Evolutionary conservation across 2,888 invertebrate genomes (phyloP), one percentile per base, ranked within the genome.

Genomic region (Eristalis pertinax): DNA sequence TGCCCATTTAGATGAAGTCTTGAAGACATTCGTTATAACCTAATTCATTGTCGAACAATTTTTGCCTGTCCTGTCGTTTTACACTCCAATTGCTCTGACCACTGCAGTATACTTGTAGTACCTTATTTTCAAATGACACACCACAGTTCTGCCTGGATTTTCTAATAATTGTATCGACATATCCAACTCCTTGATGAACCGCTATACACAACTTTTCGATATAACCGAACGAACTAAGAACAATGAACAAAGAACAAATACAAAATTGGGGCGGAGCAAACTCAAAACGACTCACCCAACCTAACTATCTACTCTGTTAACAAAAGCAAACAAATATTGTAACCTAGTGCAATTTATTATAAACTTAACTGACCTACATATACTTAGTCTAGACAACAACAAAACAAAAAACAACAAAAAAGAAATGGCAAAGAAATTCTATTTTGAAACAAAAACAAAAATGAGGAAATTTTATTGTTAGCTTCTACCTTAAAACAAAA

Each of bases 341-440:
- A 78, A 78, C 74, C 13, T 83, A 86, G 77, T 78, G 65, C 67
- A 73, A 67, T 70, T 81, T 68, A 75, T 63, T 78, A 82, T 77
- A 72, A 81, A 85, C 75, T 74, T 58, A 81, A 85, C 75, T 74
- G 41, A 78, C 50, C 41, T 58, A 79, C 41, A 64, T 70, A 72
- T 43, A 35, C 24, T 15, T 4, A 15, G 19, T 19, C 15, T 64
- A 74, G 68, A 63, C 38, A 32, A 32, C 32, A 32, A 8, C 4
- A 35, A 74, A 62, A 73, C n/a, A 7, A 63, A 26, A 72, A 22
- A 58, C n/a, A n/a, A n/a, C n/a, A n/a, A 58, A 41, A 56, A 22
- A 11, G 1, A 32, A n/a, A 56, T 22, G 26, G 19, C 50, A 76
- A 64, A 63, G 7, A 41, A 64, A 50, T 56, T 69, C 41, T 82